phyloP scores from a whole-genome alignment of 2,888 invertebrate species.

The Cryptocephalus moraei region DNA sequence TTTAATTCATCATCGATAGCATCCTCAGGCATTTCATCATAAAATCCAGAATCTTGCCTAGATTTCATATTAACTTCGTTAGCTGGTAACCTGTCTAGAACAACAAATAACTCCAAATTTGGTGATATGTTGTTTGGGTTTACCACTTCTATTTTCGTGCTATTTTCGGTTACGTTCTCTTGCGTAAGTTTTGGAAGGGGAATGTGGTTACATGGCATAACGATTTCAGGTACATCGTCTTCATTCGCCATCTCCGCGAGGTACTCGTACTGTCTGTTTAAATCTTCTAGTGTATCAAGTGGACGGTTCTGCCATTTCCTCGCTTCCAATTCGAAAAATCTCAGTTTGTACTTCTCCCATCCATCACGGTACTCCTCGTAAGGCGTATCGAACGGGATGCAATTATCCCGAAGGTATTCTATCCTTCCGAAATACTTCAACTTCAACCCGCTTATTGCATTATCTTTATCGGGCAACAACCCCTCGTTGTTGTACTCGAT shows the following conservation, averaged over 20 bases:
- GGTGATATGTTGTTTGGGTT: constrained; percentile 2
- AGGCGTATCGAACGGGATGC: constrained; percentile 15
- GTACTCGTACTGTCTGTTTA: constrained; percentile 4
- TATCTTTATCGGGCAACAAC: constrained; percentile 19
- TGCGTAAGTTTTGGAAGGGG: neutral
- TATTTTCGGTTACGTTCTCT: neutral
- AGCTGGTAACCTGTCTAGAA: constrained; percentile 8
- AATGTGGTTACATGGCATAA: neutral
- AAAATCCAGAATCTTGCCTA: constrained; percentile 19
- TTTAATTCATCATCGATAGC: neutral
- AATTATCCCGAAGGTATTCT: constrained; percentile 14
- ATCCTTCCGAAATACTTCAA: constrained; percentile 10
- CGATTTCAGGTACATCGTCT: neutral
- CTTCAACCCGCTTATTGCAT: constrained; percentile 17
- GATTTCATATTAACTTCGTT: constrained; percentile 8
- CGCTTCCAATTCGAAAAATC: constrained; percentile 16
- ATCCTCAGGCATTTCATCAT: constrained; percentile 16
- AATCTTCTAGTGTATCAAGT: constrained; percentile 15
- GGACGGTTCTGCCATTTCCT: constrained; percentile 22
- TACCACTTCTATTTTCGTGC: neutral
- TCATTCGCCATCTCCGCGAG: neutral
- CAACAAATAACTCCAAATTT: constrained; percentile 6
- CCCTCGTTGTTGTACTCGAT: constrained; percentile 20
- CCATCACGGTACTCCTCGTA: constrained; percentile 15
- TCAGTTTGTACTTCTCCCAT: constrained; percentile 12